These are phyloP conservation scores for Ranitomeya variabilis DNA, from an alignment of 2,113 vertebrate genomes.

Conservation along the genomic window DNA sequence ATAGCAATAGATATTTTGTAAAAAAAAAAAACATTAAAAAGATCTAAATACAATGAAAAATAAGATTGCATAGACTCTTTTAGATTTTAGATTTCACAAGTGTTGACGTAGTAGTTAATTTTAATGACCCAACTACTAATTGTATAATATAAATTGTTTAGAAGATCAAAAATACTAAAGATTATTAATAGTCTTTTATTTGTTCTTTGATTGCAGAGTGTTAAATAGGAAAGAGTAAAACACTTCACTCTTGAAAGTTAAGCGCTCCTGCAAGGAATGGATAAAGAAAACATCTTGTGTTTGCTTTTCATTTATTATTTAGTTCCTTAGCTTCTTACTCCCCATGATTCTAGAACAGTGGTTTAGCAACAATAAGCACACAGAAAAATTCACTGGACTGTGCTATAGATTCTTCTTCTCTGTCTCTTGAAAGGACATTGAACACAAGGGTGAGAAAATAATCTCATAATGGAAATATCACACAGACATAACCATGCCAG, in stretches of 20 bases:
- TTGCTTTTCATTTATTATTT: conserved; percentile 52
- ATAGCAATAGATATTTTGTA: neutral
- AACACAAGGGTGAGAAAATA: conserved; percentile 15
- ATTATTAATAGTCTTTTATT: conserved; percentile 32
- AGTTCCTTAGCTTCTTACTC: conserved; percentile 32
- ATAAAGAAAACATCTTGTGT: conserved; percentile 49
- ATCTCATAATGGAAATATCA: conserved; percentile 24
- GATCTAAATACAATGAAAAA: neutral
- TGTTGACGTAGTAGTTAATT: neutral
- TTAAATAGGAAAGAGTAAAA: conserved; percentile 10
- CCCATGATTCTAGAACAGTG: conserved; percentile 37
- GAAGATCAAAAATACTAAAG: neutral
- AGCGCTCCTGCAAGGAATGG: conserved; percentile 6
- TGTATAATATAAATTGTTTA: neutral
- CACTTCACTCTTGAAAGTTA: conserved; percentile 19
- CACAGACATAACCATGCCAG: neutral
- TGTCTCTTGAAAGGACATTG: neutral
- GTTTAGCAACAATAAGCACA: conserved; percentile 9
- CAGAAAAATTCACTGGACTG: conserved; percentile 9
- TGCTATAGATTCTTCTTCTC: conserved; percentile 19
- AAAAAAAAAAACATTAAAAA: neutral
- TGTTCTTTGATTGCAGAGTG: conserved; percentile 33
- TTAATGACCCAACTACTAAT: neutral
- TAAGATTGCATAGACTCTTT: neutral
- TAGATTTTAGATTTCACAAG: neutral